Evolutionary conservation across 1,140 invertebrate genomes (phyloP).

Genomic region (Himalopsyche phryganea): DNA sequence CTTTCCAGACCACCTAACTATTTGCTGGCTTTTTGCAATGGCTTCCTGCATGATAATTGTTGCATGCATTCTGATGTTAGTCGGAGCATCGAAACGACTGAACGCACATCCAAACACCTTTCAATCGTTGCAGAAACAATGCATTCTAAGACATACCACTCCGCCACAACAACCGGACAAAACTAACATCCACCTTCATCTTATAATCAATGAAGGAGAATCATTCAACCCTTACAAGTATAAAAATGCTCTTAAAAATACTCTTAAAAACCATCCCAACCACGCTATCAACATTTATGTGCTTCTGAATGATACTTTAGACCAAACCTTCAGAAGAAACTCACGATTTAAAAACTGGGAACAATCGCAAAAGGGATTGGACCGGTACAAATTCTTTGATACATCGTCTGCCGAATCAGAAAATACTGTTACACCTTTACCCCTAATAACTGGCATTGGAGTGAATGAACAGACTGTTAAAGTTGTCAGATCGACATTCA

Average conservation of each 20-base stretch:
- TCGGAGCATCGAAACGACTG: not conserved
- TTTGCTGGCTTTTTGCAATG: constrained; percentile 27
- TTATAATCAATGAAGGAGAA: constrained; percentile 27
- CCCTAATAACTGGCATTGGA: not conserved
- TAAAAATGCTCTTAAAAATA: constrained; percentile 6
- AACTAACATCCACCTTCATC: constrained; percentile 25
- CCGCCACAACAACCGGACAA: not conserved
- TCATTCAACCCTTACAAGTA: constrained; percentile 17
- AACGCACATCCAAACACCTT: not conserved
- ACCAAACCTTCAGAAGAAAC: constrained; percentile 25
- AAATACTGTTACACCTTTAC: not conserved
- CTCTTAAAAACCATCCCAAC: constrained; percentile 18
- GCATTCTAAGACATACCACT: not conserved
- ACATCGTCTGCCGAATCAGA: constrained; percentile 25
- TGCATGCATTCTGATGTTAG: constrained; percentile 15
- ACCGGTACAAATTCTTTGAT: constrained; percentile 26
- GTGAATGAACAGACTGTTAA: constrained; percentile 5
- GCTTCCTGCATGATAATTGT: constrained; percentile 20
- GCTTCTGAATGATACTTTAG: constrained; percentile 23
- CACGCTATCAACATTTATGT: constrained; percentile 25
- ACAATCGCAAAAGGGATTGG: constrained; percentile 17
- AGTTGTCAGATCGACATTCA: constrained; percentile 26
- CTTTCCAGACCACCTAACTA: constrained; percentile 25
- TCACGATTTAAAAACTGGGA: constrained; percentile 31
- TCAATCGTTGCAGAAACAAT: constrained; percentile 12